Evolutionary conservation across 2,888 invertebrate genomes (phyloP).

Genomic region (Andrena hattorfiana): DNA sequence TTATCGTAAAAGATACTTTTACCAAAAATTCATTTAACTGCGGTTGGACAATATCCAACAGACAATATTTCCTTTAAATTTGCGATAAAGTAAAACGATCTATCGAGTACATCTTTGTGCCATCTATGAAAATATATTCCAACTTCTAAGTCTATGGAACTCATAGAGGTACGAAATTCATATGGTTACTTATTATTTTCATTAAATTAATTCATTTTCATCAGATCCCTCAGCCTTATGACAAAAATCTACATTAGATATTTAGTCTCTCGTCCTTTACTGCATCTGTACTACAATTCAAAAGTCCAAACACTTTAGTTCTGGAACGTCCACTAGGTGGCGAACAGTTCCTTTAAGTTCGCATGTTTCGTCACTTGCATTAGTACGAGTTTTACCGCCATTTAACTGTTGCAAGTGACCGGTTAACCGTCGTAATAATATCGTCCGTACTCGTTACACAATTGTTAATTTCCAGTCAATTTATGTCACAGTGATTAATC

Average conservation of each 20-base stretch:
- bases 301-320: not conserved
- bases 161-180: not conserved
- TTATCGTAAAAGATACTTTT: not conserved
- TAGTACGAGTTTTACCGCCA: not conserved
- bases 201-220: too few species aligned
- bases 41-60: not conserved
- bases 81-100: not conserved
- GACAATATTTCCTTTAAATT: not conserved
- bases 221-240: too few species aligned
- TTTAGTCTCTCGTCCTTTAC: not conserved
- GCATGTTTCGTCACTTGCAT: too few species aligned
- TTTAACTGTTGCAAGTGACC: not conserved
- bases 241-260: not conserved
- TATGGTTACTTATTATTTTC: too few species aligned
- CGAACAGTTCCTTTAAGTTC: not conserved
- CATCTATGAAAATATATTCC: slow-evolving; percentile 11
- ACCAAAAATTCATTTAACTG: not conserved
- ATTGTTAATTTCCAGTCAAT: slow-evolving; percentile 1
- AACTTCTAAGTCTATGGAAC: not conserved
- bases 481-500: not conserved
- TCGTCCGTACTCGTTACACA: not conserved
- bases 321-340: not conserved
- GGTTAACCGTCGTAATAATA: not conserved
- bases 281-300: not conserved
- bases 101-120: slow-evolving; percentile 26